Evolutionary conservation across 2,797 vertebrate genomes (phyloP), one percentile per base, ranked within the genome.

Genomic region (Trematomus bernacchii): DNA sequence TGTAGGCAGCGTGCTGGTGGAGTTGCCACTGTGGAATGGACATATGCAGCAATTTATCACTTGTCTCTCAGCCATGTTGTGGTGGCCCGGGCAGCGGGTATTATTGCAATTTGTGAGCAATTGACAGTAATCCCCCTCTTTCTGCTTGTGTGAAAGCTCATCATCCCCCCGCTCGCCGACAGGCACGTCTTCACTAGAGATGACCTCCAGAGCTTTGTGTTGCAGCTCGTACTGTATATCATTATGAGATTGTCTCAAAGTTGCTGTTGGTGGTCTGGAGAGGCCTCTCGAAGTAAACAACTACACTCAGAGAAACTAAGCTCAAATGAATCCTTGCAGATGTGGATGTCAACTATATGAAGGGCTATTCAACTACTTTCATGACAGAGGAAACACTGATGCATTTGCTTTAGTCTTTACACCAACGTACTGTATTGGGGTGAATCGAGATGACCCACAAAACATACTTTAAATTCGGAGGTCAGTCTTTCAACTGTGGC

Each of bases 81-180:
- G 93, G 93, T 94, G 92, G 93, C 90, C 93, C 80, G 7, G 7
- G 73, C 83, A 78, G 66, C 13, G 79, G 85, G 87, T 90, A 91
- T 93, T 93, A 92, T 90, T 93, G 89, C 89, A 93, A 93, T 94
- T 95, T 94, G 76, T 85, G 82, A 92, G 89, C 87, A 93, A 92
- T 92, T 92, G 92, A 92, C 85, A 81, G 88, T 94, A 94, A 95
- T 94, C 92, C 92, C 65, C 69, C 66, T 83, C 85, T 89, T 73
- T 88, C 82, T 90, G 86, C 89, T 86, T 84, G 80, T 80, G 85
- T 87, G 77, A 90, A 90, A 77, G 85, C 85, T 84, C 90, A 82
- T 89, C 88, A 91, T 87, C 79, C 71, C 73, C 53, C 75, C 54
- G 74, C 68, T 58, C 12, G 71, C 71, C 61, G 58, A 53, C 75